Percentiles rank a stretch among this genome's conserved stretches.
Conservation (phyloP, 2,888 invertebrate species). For the Orthosia gothica region DNA sequence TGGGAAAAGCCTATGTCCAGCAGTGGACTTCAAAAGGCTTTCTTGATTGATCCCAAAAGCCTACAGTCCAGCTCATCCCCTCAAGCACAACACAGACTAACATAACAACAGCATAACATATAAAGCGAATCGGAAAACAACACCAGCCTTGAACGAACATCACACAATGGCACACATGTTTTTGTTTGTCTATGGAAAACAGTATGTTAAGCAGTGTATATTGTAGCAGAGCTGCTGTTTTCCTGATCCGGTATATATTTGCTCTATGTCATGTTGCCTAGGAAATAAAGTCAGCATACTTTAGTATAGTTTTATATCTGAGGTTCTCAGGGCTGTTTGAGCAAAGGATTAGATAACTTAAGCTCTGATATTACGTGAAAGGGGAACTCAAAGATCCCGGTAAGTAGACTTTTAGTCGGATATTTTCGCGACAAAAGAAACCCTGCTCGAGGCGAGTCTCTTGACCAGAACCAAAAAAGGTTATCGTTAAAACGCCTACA, state of each 20-base stretch:
- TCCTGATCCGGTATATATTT: conserved; percentile 12
- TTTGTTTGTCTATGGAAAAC: conserved; percentile 38
- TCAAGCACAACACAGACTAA: conserved; percentile 3
- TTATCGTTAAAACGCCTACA: no score
- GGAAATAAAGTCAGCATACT: background rate
- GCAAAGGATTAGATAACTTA: background rate
- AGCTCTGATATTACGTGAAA: conserved; percentile 13
- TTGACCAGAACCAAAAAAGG: no score
- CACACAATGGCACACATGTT: conserved; percentile 22
- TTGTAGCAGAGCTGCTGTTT: conserved; percentile 9
- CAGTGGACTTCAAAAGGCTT: background rate
- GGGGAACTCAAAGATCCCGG: background rate
- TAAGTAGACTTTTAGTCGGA: no score
- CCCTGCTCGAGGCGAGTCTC: no score
- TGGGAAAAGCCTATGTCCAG: background rate
- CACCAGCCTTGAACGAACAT: conserved; percentile 10
- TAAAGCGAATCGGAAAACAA: conserved; percentile 25
- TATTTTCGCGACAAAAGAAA: background rate
- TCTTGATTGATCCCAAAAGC: background rate
- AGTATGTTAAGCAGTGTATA: conserved; percentile 10
- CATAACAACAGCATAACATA: background rate
- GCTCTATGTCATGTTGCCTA: background rate
- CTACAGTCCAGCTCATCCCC: background rate
- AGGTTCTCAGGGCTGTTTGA: background rate
- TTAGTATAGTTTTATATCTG: background rate